Percentiles rank a stretch among this genome's conserved stretches.
These are phyloP conservation scores for Drosophila kikkawai DNA, from an alignment of 1,140 invertebrate genomes.

Conservation along the genomic window DNA sequence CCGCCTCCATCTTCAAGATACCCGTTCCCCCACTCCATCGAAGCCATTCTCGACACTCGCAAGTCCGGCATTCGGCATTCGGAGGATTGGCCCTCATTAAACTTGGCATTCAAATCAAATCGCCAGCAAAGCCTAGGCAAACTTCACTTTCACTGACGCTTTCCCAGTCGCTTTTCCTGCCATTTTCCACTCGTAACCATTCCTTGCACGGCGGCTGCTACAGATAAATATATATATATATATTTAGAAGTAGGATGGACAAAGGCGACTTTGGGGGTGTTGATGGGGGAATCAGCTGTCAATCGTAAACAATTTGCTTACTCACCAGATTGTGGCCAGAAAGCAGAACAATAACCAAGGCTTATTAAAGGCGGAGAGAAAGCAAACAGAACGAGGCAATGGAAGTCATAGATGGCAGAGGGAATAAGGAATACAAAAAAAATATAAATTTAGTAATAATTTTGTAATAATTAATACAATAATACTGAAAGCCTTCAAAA, in stretches of 20 bases:
- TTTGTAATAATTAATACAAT: no score
- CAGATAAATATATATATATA: neutral
- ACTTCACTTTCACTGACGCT: slow-evolving; percentile 32
- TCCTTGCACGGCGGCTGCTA: slow-evolving; percentile 2
- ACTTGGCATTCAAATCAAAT: slow-evolving; percentile 72
- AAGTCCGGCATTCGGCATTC: slow-evolving; percentile 16
- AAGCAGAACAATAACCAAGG: slow-evolving; percentile 45
- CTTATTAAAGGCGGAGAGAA: slow-evolving; percentile 36
- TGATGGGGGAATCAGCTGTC: slow-evolving; percentile 47
- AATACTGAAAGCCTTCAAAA: no score
- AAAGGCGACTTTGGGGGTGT: neutral
- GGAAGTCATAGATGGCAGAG: neutral
- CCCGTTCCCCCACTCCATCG: no score
- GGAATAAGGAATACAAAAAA: neutral
- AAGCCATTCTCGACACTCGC: slow-evolving; percentile 21
- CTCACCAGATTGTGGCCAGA: slow-evolving; percentile 63
- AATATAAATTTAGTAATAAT: no score
- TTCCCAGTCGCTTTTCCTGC: neutral
- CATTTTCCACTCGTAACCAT: slow-evolving; percentile 13
- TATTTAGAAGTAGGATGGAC: no score
- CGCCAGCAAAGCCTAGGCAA: slow-evolving; percentile 23
- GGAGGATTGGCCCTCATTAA: slow-evolving; percentile 53
- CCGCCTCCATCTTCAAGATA: neutral
- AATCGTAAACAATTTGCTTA: slow-evolving; percentile 75
- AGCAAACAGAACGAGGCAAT: slow-evolving; percentile 24